phyloP scores from a whole-genome alignment of 2,113 vertebrate species.

The Theristicus caerulescens region DNA sequence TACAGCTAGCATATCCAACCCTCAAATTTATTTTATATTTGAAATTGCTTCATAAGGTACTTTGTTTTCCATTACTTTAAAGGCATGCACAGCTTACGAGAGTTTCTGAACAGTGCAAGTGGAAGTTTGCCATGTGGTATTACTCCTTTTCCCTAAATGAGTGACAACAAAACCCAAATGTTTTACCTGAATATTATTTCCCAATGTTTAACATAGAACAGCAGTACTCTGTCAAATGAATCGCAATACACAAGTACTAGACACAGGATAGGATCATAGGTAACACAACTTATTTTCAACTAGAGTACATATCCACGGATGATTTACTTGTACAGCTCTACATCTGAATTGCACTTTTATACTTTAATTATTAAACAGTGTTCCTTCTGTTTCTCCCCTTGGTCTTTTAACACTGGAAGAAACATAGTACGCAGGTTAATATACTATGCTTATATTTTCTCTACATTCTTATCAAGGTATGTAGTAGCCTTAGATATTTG shows the following conservation, averaged over 20 bases:
- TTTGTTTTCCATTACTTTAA: not conserved
- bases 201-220: not conserved
- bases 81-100: not conserved
- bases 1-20: not conserved
- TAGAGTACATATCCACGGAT: not conserved
- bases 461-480: not conserved
- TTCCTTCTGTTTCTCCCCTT: not conserved
- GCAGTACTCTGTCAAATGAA: not conserved
- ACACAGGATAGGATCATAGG: not conserved
- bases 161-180: not conserved
- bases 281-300: not conserved
- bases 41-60: not conserved
- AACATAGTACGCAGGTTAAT: not conserved
- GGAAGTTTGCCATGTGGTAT: not conserved
- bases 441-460: not conserved
- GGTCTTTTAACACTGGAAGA: not conserved
- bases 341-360: not conserved
- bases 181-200: not conserved
- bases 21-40: not conserved
- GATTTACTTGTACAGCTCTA: not conserved
- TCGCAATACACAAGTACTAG: not conserved
- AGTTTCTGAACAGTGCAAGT: not conserved
- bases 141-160: not conserved
- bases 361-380: not conserved
- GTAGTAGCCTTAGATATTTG: not conserved